These are phyloP conservation scores for Zosterops hypoxanthus DNA, from an alignment of 2,113 vertebrate genomes.

Conservation along the genomic window DNA sequence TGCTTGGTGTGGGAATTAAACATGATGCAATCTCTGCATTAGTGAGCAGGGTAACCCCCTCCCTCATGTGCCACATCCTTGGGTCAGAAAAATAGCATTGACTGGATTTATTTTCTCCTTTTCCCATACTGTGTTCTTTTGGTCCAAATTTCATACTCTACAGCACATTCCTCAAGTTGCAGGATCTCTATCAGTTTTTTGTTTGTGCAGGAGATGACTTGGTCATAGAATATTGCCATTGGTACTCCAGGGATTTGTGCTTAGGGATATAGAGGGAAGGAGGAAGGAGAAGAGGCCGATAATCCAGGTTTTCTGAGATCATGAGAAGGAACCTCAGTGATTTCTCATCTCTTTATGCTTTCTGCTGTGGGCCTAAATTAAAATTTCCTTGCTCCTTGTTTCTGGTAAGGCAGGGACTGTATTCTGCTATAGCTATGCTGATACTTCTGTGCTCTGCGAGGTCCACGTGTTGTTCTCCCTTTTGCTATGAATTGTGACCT, in stretches of 20 bases:
- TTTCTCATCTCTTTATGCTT: not conserved
- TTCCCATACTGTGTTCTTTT: not conserved
- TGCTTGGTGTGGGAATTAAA: not conserved
- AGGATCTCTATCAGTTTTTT: not conserved
- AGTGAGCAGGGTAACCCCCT: not conserved
- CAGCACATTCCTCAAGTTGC: not conserved
- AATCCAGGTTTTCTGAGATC: not conserved
- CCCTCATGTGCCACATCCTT: not conserved
- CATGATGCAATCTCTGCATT: not conserved
- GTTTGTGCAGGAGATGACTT: slow-evolving; percentile 1
- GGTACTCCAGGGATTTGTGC: slow-evolving; percentile 52
- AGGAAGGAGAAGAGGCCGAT: not conserved
- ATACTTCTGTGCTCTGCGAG: not conserved
- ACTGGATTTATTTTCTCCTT: slow-evolving; percentile 8
- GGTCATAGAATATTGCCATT: slow-evolving; percentile 63
- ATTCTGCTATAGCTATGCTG: not conserved
- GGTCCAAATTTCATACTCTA: not conserved
- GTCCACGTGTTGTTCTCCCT: rapidly evolving
- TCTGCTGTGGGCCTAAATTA: not conserved
- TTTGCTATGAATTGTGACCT: not conserved
- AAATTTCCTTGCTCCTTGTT: not conserved
- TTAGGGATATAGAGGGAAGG: not conserved
- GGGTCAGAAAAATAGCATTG: not conserved
- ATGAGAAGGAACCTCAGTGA: not conserved
- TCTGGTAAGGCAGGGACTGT: not conserved